Conservation (phyloP, 2,113 vertebrate species). For the Psophia crepitans region DNA sequence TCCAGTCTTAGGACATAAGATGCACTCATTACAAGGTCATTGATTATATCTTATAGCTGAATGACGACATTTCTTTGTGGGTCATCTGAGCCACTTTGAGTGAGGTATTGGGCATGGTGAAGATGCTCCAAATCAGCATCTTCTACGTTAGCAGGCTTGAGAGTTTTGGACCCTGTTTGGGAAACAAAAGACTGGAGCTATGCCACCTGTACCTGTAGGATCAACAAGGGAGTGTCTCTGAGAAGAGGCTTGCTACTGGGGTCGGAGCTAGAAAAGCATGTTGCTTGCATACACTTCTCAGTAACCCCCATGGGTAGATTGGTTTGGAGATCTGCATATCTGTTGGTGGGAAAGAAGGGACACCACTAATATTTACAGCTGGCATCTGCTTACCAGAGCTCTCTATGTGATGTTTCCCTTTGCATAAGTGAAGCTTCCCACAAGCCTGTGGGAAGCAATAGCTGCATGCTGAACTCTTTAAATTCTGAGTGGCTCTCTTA, state of each 20-base stretch:
- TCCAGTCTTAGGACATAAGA: not conserved
- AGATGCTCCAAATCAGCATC: not conserved
- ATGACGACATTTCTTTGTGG: not conserved
- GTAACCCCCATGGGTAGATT: not conserved
- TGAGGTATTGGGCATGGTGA: not conserved
- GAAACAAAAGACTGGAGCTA: not conserved
- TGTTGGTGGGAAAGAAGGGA: not conserved
- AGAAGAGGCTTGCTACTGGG: not conserved
- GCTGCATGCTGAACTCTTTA: not conserved
- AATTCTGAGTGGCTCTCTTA: not conserved
- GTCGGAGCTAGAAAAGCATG: not conserved
- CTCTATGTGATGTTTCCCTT: not conserved
- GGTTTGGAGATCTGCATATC: not conserved
- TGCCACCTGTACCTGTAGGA: not conserved
- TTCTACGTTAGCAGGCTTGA: not conserved
- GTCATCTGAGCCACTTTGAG: not conserved
- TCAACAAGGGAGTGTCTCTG: not conserved
- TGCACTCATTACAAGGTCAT: accelerated
- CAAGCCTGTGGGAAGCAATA: not conserved
- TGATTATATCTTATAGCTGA: not conserved
- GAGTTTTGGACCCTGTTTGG: not conserved
- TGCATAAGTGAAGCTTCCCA: not conserved
- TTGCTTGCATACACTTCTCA: not conserved
- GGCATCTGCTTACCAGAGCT: not conserved
- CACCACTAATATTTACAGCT: not conserved